Evolutionary conservation across 1,140 invertebrate species (phyloP).

Genomic region (Zaprionus vittiger): DNA sequence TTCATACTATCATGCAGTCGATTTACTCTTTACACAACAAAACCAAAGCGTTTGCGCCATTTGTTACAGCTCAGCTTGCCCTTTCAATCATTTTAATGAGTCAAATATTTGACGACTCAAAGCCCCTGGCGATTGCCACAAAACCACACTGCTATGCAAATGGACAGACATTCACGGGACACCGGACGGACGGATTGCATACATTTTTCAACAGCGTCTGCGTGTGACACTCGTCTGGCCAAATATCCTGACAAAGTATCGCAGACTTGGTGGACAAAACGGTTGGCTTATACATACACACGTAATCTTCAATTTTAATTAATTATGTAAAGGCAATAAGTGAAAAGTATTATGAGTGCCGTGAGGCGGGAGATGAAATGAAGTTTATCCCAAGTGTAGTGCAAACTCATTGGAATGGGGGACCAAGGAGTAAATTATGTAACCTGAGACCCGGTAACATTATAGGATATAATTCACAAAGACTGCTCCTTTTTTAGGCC

Average conservation of each 20-base stretch:
- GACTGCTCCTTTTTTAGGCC: conserved; percentile 10
- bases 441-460: conserved; percentile 16
- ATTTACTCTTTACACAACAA: conserved; percentile 28
- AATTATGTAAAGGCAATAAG: conserved; percentile 12
- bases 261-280: conserved; percentile 42
- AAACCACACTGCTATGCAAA: conserved; percentile 62
- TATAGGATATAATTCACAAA: background rate
- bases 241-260: conserved; percentile 36
- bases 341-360: background rate
- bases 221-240: conserved; percentile 19
- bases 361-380: background rate
- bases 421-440: background rate
- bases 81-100: conserved; percentile 81
- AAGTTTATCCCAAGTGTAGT: background rate
- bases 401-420: background rate
- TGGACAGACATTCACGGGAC: conserved; percentile 11
- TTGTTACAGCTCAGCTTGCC: conserved; percentile 27
- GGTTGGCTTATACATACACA: conserved; percentile 45
- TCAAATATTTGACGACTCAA: conserved; percentile 55
- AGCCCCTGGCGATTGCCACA: conserved; percentile 7
- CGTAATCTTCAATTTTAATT: conserved; percentile 20
- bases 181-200: conserved; percentile 50
- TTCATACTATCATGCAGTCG: conserved; percentile 12
- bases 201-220: conserved; percentile 51
- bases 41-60: conserved; percentile 8